Evolutionary conservation across 1,140 invertebrate species (phyloP).

Genomic region (Drosophila auraria): DNA sequence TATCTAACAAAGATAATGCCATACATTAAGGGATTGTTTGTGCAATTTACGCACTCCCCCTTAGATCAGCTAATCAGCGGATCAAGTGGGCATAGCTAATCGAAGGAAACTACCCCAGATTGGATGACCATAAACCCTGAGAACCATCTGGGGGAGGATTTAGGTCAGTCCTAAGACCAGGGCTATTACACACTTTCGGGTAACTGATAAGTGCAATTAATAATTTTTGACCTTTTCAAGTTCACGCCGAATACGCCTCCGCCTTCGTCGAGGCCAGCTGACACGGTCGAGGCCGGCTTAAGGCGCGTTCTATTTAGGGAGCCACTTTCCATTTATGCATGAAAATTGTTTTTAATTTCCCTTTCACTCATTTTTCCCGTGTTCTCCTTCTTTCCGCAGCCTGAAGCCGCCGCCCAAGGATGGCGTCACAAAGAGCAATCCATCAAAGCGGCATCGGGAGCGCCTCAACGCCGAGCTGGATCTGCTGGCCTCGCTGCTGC

Average conservation of each 20-base stretch:
- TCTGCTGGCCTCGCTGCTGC: conserved; percentile 97
- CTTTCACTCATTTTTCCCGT: conserved; percentile 33
- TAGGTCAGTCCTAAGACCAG: background rate
- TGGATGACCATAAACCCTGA: conserved; percentile 23
- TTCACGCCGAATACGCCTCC: conserved; percentile 50
- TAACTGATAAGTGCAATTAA: conserved; percentile 82
- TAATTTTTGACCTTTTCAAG: conserved; percentile 73
- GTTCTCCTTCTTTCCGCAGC: conserved; percentile 86
- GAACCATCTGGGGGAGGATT: conserved; percentile 23
- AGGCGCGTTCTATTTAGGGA: conserved; percentile 31
- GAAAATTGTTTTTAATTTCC: conserved; percentile 67
- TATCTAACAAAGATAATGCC: background rate
- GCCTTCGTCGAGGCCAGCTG: conserved; percentile 18
- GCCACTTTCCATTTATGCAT: conserved; percentile 64
- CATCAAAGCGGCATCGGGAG: conserved; percentile 98
- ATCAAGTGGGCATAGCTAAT: conserved; percentile 80
- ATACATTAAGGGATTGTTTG: background rate
- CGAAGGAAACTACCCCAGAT: conserved; percentile 48
- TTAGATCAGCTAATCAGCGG: conserved; percentile 66
- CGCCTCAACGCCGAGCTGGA: conserved; percentile 99
- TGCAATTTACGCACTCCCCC: conserved; percentile 4
- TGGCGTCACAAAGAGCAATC: conserved; percentile 99
- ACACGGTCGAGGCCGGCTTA: conserved; percentile 16
- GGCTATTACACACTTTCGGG: conserved; percentile 22
- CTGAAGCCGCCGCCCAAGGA: conserved; percentile 98